Base-by-base conservation (phyloP, 2,888 invertebrate species). In the Pristionchus entomophagus region DNA sequence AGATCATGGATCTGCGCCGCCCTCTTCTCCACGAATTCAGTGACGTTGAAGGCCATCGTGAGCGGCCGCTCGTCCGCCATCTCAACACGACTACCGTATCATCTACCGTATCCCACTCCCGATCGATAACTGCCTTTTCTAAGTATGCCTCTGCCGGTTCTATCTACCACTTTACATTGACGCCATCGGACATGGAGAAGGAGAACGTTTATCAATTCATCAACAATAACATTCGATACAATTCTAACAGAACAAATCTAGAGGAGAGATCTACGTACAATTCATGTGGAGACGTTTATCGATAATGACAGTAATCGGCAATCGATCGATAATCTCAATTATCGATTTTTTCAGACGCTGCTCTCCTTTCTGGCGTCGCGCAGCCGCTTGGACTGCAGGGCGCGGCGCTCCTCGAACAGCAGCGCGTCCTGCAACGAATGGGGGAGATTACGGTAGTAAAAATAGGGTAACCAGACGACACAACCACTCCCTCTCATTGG, bases 401-500 rank as follows among this genome's bases (percentile, higher is more conserved):
- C 89, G 83, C 91, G 87, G 86, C 90, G 84, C 78, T 91, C 91
- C n/a, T 90, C 91, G 86, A 91, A 91, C 22, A 91, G 73, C 85
- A 91, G 56, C 10, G 91, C 86, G 38, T 91, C 91, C 87, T 89
- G 83, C 0, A 85, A 86, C 1, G 26, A 62, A 73, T 10, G 12
- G 0, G 2, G 12, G 22, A 19, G 32, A 32, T 38, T 41, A 41
- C 29, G 29, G 32, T 29, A 81, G 14, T 19, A 19, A 26, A 38
- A 32, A 56, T 53, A 45, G 8, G 26, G 41, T 22, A 38, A 32
- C 2, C 38, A 38, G n/a, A n/a, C n/a, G n/a, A n/a, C n/a, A n/a
- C n/a, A n/a, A n/a, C n/a, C n/a, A n/a, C n/a, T n/a, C n/a, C n/a
- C n/a, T n/a, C n/a, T n/a, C n/a, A n/a, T n/a, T n/a, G n/a, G n/a